Evolutionary conservation across 2,888 invertebrate genomes (phyloP).

Genomic region (Prostheceraeus crozeri): DNA sequence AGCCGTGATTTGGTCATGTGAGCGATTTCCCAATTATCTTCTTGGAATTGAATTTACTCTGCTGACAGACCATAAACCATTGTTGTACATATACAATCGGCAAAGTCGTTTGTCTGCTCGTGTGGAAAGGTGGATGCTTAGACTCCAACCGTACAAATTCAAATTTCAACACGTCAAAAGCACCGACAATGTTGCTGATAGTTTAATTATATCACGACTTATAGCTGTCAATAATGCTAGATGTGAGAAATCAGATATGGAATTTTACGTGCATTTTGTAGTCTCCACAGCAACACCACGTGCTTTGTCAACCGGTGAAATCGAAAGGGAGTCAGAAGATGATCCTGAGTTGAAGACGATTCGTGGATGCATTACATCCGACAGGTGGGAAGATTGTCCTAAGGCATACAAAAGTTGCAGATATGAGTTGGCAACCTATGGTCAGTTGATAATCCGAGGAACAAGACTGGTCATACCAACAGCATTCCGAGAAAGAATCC

Average conservation of each 20-base stretch:
- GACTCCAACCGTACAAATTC: no score
- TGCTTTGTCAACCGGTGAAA: constrained; percentile 15
- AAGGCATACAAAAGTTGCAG: constrained; percentile 21
- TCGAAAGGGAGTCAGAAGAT: no score
- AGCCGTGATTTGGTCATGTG: constrained; percentile 31
- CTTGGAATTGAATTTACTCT: constrained; percentile 30
- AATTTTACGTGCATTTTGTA: constrained; percentile 15
- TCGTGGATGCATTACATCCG: not conserved
- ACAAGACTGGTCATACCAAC: not conserved
- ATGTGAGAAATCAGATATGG: constrained; percentile 11
- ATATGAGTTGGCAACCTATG: constrained; percentile 24
- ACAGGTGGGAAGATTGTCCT: constrained; percentile 19
- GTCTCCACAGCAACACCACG: constrained; percentile 3
- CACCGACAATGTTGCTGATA: constrained; percentile 17
- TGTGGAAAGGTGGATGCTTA: no score
- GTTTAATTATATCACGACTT: constrained; percentile 20
- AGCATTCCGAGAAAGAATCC: constrained; percentile 9
- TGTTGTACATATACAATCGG: constrained; percentile 32
- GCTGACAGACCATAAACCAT: constrained; percentile 33
- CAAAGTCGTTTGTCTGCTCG: no score
- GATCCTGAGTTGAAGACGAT: constrained; percentile 3
- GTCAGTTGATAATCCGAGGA: constrained; percentile 5
- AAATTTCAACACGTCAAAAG: no score
- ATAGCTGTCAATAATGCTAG: not conserved
- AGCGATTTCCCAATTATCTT: constrained; percentile 31